A percentile compares a stretch with the other conserved stretches of the same genome.
Conservation (phyloP, 37 sponge, comb jelly and placozoan species). For the Theonella swinhoei region DNA sequence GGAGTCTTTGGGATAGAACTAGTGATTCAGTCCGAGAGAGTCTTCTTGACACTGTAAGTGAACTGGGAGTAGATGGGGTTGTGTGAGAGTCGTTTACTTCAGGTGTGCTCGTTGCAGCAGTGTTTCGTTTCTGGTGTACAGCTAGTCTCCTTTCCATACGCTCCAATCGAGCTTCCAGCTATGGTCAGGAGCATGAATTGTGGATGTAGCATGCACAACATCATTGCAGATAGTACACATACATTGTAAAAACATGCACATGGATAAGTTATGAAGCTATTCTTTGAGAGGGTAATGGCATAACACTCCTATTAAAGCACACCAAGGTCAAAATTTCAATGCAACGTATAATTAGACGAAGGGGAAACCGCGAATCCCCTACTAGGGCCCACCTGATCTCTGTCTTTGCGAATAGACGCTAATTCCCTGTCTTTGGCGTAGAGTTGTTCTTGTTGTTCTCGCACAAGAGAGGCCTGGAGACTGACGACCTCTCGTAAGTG, state of each 20-base stretch:
- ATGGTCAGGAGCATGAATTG: not conserved
- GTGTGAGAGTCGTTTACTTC: not conserved
- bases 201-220: no score
- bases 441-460: conserved; percentile 76
- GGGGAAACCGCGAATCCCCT: not conserved
- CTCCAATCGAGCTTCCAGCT: conserved; percentile 72
- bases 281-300: no score
- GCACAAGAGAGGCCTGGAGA: conserved; percentile 69
- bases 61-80: not conserved
- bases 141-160: conserved; percentile 75
- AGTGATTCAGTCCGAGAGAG: conserved; percentile 21
- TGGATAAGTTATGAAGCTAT: no score
- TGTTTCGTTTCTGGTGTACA: conserved; percentile 52
- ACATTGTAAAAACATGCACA: no score
- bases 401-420: conserved; percentile 49
- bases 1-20: not conserved
- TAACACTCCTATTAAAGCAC: not conserved
- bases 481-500: conserved; percentile 57
- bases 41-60: not conserved
- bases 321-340: not conserved
- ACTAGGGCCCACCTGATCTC: conserved; percentile 61
- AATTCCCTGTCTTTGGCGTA: conserved; percentile 55
- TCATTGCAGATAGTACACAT: no score
- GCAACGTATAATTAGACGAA: no score
- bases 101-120: not conserved